These are phyloP conservation scores for Camponotus floridanus DNA, from an alignment of 1,140 invertebrate genomes.

Conservation along the genomic window DNA sequence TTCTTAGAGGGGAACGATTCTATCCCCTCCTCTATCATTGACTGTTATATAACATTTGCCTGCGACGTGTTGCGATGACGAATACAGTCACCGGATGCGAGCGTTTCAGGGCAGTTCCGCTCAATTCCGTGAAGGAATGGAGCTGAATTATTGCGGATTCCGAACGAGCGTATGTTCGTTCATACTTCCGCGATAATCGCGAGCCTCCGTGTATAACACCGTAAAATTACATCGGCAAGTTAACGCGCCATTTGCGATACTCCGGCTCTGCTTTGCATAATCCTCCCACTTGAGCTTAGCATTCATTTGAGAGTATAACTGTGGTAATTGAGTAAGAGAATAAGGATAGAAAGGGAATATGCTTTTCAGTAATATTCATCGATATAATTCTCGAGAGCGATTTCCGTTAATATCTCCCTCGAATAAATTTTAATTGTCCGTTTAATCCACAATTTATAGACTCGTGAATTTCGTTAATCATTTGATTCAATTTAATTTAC, in stretches of 20 bases:
- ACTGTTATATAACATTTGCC: background rate
- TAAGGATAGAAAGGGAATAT: background rate
- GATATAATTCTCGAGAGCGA: background rate
- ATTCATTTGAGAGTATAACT: background rate
- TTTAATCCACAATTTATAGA: background rate
- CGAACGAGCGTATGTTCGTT: background rate
- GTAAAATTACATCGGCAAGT: slow-evolving; percentile 13
- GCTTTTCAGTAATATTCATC: background rate
- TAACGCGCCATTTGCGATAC: slow-evolving; percentile 36
- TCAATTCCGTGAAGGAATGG: slow-evolving; percentile 67
- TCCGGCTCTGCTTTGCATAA: slow-evolving; percentile 31
- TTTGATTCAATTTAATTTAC: background rate
- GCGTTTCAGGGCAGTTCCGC: slow-evolving; percentile 59
- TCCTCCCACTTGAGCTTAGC: slow-evolving; percentile 2
- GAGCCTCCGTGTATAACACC: background rate
- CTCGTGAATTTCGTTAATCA: background rate
- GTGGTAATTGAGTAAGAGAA: background rate
- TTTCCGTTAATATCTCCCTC: background rate
- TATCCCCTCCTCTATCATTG: background rate
- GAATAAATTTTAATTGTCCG: background rate
- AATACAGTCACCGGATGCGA: slow-evolving; percentile 62
- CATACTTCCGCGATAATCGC: slow-evolving; percentile 38
- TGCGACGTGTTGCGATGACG: background rate
- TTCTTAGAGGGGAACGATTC: background rate
- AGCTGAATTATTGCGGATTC: slow-evolving; percentile 68